Percentiles rank a stretch among this genome's conserved stretches.
Conservation (phyloP, 2,888 invertebrate genomes). For the Rhyacophila evoluta region DNA sequence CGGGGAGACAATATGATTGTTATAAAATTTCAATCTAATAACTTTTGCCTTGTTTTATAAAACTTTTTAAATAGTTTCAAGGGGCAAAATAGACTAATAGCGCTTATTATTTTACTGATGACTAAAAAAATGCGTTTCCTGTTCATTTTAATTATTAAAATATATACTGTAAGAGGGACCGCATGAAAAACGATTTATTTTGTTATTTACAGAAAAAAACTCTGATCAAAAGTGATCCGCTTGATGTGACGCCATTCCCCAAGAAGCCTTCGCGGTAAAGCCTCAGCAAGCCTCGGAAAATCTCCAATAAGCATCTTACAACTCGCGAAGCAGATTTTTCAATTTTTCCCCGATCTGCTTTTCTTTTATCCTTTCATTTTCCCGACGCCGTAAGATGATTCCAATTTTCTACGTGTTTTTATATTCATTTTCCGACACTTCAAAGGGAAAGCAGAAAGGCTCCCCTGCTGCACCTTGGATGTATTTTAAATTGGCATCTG, state of each 20-base stretch:
- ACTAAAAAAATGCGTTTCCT: too few relatives aligned
- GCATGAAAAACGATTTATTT: neutral
- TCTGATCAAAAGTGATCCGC: neutral
- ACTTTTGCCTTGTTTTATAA: too few relatives aligned
- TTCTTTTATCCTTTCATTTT: constrained; percentile 49
- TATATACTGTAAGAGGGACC: too few relatives aligned
- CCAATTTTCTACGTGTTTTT: constrained; percentile 52
- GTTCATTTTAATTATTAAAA: too few relatives aligned
- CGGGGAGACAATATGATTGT: too few relatives aligned
- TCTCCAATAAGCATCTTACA: constrained; percentile 50
- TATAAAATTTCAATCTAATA: too few relatives aligned
- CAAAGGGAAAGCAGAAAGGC: constrained; percentile 43
- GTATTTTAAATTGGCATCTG: constrained; percentile 45
- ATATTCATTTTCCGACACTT: constrained; percentile 46
- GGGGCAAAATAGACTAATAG: too few relatives aligned
- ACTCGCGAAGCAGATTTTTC: constrained; percentile 51
- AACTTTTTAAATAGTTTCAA: too few relatives aligned
- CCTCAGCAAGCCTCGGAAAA: constrained; percentile 42
- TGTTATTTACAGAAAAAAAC: neutral
- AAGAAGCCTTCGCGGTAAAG: neutral
- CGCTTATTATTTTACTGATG: too few relatives aligned
- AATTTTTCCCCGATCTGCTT: constrained; percentile 47
- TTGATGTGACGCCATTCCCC: neutral
- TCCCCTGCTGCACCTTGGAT: constrained; percentile 35
- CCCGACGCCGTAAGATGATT: constrained; percentile 38